These are phyloP conservation scores for Excalfactoria chinensis DNA, from an alignment of 2,113 vertebrate species.

Conservation along the genomic window DNA sequence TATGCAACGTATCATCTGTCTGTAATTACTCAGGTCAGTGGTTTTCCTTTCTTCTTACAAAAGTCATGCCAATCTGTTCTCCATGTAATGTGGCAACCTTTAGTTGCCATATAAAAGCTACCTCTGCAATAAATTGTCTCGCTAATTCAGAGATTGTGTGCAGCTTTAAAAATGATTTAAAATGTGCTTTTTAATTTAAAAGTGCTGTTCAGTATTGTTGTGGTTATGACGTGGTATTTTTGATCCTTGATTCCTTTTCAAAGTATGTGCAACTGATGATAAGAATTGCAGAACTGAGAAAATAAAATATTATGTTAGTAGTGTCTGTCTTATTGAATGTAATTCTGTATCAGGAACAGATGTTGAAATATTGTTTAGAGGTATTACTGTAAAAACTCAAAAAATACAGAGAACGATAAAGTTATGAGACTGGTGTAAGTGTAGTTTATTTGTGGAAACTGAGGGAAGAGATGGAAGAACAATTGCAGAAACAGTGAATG, in stretches of 20 bases:
- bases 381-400: not conserved
- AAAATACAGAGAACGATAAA: not conserved
- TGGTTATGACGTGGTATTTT: not conserved
- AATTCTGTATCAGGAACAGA: not conserved
- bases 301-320: not conserved
- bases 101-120: not conserved
- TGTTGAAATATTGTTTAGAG: not conserved
- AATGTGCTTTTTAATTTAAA: not conserved
- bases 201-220: not conserved
- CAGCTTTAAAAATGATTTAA: not conserved
- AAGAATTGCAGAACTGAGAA: not conserved
- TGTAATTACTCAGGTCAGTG: slow-evolving; percentile 80
- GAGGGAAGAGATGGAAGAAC: not conserved
- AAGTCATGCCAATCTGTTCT: not conserved
- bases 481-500: not conserved
- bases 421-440: not conserved
- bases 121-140: not conserved
- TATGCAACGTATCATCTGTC: slow-evolving; percentile 70
- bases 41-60: not conserved
- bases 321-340: not conserved
- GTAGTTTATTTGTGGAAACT: not conserved
- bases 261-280: not conserved
- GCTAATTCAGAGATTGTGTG: not conserved
- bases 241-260: not conserved
- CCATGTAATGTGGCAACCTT: not conserved